Conservation (phyloP, 1,140 invertebrate genomes). For the Procambarus virginalis region DNA sequence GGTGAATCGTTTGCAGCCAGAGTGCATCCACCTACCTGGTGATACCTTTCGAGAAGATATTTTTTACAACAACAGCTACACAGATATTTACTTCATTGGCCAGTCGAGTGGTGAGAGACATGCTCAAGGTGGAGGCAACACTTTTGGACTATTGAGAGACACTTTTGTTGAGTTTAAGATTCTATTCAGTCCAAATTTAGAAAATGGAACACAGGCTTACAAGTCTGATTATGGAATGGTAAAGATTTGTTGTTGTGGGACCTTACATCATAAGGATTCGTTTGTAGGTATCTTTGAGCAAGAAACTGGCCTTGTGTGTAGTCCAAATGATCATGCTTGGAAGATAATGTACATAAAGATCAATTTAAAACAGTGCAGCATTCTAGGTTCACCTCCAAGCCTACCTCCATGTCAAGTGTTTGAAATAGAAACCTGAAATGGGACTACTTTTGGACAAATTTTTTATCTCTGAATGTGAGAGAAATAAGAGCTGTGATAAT, state of each 20-base stretch:
- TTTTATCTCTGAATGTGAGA: neutral
- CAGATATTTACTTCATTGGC: conserved; percentile 56
- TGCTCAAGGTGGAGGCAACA: conserved; percentile 22
- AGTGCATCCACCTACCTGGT: conserved; percentile 27
- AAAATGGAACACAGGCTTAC: conserved; percentile 45
- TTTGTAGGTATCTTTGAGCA: conserved; percentile 65
- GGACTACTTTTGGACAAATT: neutral
- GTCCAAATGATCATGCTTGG: conserved; percentile 57
- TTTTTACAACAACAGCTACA: conserved; percentile 43
- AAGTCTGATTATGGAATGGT: conserved; percentile 38
- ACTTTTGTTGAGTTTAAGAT: conserved; percentile 19
- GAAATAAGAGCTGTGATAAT: neutral
- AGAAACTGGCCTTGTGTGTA: conserved; percentile 58
- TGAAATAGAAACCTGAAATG: conserved; percentile 31
- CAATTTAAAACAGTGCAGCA: conserved; percentile 41
- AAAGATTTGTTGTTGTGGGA: conserved; percentile 51
- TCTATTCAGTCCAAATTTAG: conserved; percentile 59
- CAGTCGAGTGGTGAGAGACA: conserved; percentile 12
- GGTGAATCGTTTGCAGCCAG: conserved; percentile 60
- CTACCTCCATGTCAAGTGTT: conserved; percentile 53
- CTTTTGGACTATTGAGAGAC: conserved; percentile 30
- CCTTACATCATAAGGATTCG: conserved; percentile 40
- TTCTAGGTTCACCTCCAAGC: conserved; percentile 5
- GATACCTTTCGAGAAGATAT: conserved; percentile 47
- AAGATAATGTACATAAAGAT: conserved; percentile 65